Evolutionary conservation across 2,888 invertebrate genomes (phyloP), one percentile per base, ranked within the genome.

Genomic region (Proisotoma minuta): DNA sequence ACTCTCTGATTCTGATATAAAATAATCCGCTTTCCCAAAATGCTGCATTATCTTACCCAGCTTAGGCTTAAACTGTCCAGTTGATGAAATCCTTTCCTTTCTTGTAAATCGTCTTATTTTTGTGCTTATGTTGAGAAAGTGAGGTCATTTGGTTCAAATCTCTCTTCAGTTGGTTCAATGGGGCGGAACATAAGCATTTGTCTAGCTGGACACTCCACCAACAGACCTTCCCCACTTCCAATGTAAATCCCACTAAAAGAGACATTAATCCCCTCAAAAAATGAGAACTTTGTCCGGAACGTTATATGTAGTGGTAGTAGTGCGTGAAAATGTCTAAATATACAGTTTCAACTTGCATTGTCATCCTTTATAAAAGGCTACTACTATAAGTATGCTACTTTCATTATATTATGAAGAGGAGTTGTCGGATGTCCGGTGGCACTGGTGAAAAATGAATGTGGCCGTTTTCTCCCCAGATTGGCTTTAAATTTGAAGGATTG

Each of bases 81-180:
- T n/a, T n/a, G n/a, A n/a, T n/a, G n/a, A n/a, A n/a, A n/a, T n/a
- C n/a, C n/a, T n/a, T n/a, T n/a, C n/a, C n/a, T n/a, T n/a, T n/a
- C n/a, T n/a, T n/a, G n/a, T n/a, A n/a, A n/a, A n/a, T n/a, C n/a
- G n/a, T n/a, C n/a, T n/a, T n/a, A n/a, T n/a, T n/a, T n/a, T n/a
- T n/a, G n/a, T n/a, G n/a, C n/a, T n/a, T n/a, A n/a, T n/a, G n/a
- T n/a, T n/a, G n/a, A n/a, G n/a, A n/a, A n/a, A n/a, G n/a, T n/a
- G n/a, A n/a, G n/a, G n/a, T n/a, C n/a, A n/a, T n/a, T n/a, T n/a
- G n/a, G n/a, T n/a, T n/a, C n/a, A n/a, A n/a, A n/a, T n/a, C n/a
- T n/a, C n/a, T n/a, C n/a, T n/a, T n/a, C 5, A n/a, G 22, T 51
- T 24, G 28, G 51, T n/a, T 51, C 51, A 51, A 51, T 51, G 51